A percentile compares a stretch with the other conserved stretches of the same genome.
Evolutionary conservation across 1,140 invertebrate species (phyloP).

Genomic region (Drosophila ficusphila): DNA sequence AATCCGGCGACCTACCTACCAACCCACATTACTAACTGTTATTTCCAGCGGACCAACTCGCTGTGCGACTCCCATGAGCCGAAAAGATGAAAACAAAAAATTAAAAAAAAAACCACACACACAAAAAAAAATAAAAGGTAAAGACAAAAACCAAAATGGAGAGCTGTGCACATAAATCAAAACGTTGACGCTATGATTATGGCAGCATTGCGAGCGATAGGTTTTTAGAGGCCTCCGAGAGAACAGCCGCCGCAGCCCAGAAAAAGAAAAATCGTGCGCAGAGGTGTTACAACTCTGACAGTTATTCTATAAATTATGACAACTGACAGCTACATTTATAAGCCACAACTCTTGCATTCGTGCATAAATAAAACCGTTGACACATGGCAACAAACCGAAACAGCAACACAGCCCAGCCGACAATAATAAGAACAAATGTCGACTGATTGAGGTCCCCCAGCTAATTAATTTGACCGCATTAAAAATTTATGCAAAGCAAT

Average conservation of each 20-base stretch:
- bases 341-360: constrained; percentile 75
- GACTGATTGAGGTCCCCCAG: constrained; percentile 40
- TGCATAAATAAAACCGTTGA: constrained; percentile 70
- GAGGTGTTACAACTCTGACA: constrained; percentile 77
- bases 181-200: constrained; percentile 79
- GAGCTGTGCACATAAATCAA: constrained; percentile 72
- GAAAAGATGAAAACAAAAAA: constrained; percentile 44
- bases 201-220: constrained; percentile 60
- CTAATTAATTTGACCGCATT: constrained; percentile 77
- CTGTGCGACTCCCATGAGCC: constrained; percentile 46
- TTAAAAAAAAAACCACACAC: constrained; percentile 5
- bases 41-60: constrained; percentile 29
- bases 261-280: constrained; percentile 63
- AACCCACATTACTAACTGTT: constrained; percentile 57
- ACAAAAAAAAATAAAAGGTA: constrained; percentile 40
- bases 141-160: constrained; percentile 53
- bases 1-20: constrained; percentile 48
- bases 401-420: constrained; percentile 11
- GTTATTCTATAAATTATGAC: constrained; percentile 82
- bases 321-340: constrained; percentile 82
- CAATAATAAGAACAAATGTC: constrained; percentile 33
- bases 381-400: constrained; percentile 36
- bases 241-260: constrained; percentile 28
- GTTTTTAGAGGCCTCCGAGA: constrained; percentile 53
- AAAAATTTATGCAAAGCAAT: constrained; percentile 74